Base-by-base conservation (phyloP, 92 coral and sea anemone species). In the Epizoanthus fatuus region DNA sequence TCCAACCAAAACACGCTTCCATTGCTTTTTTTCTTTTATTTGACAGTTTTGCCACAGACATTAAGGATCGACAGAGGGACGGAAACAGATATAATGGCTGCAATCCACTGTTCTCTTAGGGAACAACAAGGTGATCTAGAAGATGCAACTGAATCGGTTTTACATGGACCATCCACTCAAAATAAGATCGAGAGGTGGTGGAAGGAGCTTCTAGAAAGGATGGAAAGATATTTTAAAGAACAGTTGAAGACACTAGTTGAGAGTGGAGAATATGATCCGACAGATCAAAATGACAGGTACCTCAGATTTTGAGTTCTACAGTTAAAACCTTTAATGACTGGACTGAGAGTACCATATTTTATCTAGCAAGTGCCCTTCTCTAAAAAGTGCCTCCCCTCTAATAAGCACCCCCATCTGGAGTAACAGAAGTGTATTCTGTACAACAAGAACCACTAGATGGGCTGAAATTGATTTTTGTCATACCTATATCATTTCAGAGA, bases 221-320 rank as follows among this genome's bases (percentile, higher is more conserved):
- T 90, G 93, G 93, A 90, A 69, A 71, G 22, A 74, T 88, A 25
- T 92, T 92, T 88, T 80, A 89, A 89, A 89, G 72, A 69, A 13
- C 93, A 92, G 77, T 74, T 92, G 51, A 75, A 79, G 62, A 11
- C 86, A 29, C 77, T 92, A 40, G 84, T 86, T 12, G 91, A 89
- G 76, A 74, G 63, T 83, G 95, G 95, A 60, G 72, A 80, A 42
- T 92, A 89, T 92, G 91, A 89, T 82, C 49, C 93, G 0, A 63
- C 58, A n/a, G 90, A 92, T 75, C 67, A 92, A 81, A 92, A 37
- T 66, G 95, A 92, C 81, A 80, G 95, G 95, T 89, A 81, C 56
- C 52, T 67, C 52, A 12, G 79, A 12, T 66, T 66, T 66, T 65
- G 71, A 65, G 71, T 65, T 65, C 71, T 29, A 65, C 71, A 35